Evolutionary conservation across 2,113 vertebrate genomes (phyloP), one percentile per base, ranked within the genome.

Genomic region (Plectropomus leopardus): DNA sequence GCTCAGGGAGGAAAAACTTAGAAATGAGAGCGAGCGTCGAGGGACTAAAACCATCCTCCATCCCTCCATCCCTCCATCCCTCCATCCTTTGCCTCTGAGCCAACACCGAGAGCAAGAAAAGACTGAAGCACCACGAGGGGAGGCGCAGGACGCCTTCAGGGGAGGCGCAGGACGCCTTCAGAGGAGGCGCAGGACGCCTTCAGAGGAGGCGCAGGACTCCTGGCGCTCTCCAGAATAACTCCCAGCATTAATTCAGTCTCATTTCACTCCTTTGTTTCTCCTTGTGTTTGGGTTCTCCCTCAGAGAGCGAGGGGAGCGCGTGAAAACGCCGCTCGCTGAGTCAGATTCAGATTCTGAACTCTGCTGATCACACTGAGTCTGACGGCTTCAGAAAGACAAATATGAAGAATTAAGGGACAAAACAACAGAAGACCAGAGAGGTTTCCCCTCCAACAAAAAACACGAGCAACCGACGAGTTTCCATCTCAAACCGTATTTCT

Each of bases 41-140:
- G 72, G 79, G 74, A 81, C 21, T 21, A 36, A 55, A 34, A 66
- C 57, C 59, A 66, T 82, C 80, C 58, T 26, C 24, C 51, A 54
- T 54, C 51, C 44, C 13, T 69, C 66, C 48, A 54, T 59, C 54
- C n/a, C 9, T 55, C 13, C 55, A 11, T 55, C 53, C 2, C 1
- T 28, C 51, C 34, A 3, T 36, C 59, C n/a, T n/a, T n/a, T n/a
- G n/a, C 50, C 75, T 40, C 32, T 1, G 47, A 9, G 45, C 55
- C 61, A 32, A 32, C 19, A 11, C 11, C 11, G 1, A 40, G 9
- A 44, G 34, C 23, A 57, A 36, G 23, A 51, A 45, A 45, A 5
- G 44, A 45, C 4, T 4, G 15, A 40, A 2, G 11, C 36, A 9
- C 36, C 36, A 40, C 8, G 9, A 10, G 6, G 32, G 6, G 32